Evolutionary conservation across 2,888 invertebrate species (phyloP), one percentile per base, ranked within the genome.

Genomic region (Pemphredon lugubris): DNA sequence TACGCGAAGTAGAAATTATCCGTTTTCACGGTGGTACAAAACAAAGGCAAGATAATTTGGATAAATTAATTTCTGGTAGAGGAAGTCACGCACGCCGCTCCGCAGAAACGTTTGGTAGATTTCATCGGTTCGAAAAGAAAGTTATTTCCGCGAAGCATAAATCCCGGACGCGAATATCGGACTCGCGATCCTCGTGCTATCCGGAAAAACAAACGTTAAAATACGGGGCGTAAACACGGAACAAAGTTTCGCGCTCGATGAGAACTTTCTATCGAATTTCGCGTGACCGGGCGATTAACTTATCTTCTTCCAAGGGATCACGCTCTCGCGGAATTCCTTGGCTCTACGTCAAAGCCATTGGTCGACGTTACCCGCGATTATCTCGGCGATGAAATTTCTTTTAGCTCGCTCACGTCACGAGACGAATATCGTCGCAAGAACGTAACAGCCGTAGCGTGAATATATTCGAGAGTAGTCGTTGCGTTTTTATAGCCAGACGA

Each of bases 211-310:
- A 57, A 30, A 48, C 40, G 16, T 40, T 50, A 18, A 50, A 14
- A 14, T 20, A 30, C 9, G 7, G 23, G 16, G n/a, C 16, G n/a
- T 51, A 50, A 42, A 57, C 13, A 18, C 21, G 11, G 13, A 1
- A 34, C 6, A 21, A 39, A 40, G 32, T 42, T 42, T 63, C 54
- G 53, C 51, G 40, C 40, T n/a, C 30, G 44, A 44, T 45, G 45
- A 44, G 47, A 72, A 73, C 69, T 75, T 73, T 74, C 73, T 61
- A 70, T 59, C 54, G 53, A 20, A 50, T 57, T 68, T 76, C 72
- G 74, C 77, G 74, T 79, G 81, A 81, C 82, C 75, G 58, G 67
- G 68, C 55, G 23, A 69, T 66, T 57, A 57, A 72, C 55, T 61
- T 75, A 67, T 71, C 55, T 69, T 51, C 40, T 16, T 0, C 18